Evolutionary conservation across 2,797 vertebrate genomes (phyloP), one percentile per base, ranked within the genome.

Genomic region (Spatula versicolor): DNA sequence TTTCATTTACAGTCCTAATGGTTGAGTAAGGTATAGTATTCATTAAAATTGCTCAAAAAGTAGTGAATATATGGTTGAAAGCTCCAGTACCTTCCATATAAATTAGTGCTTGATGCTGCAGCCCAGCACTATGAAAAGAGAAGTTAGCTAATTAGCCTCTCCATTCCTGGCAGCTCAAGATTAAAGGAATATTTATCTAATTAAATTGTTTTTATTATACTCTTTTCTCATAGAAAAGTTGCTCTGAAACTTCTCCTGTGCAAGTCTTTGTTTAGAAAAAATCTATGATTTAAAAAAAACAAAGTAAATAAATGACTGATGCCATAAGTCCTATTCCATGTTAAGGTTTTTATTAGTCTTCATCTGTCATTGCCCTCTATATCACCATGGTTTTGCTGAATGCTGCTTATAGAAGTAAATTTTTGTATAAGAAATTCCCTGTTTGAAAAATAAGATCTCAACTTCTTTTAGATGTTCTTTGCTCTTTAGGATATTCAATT

Each of bases 371-470:
- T 67, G 67, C n/a, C 46, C 35, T 76, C 35, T 74, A 14, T 74
- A 20, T 77, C 64, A 58, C 63, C 14, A 11, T 4, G 30, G 31
- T 54, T 90, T 52, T 88, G 55, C 12, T 88, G 41, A 66, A n/a
- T 25, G 54, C 20, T 31, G 28, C 58, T 56, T 37, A 56, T 58
- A 39, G 86, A 59, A 71, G 25, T 79, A 52, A 25, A 58, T 71
- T 91, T 85, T 68, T 91, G 8, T 62, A 3, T 43, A 2, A 60
- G 39, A 86, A 88, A 35, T 37, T 22, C 11, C 45, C 41, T 35
- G 2, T 69, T 78, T 33, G 54, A 62, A 85, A 91, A 91, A 41
- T 17, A 50, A 0, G 0, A 5, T 16, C 23, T 54, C 0, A 1
- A 4, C 12, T 82, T 66, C 48, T 73, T 52, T 54, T 63, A 48